Base-by-base conservation (phyloP, 2,797 vertebrate genomes). In the Acipenser transmontanus region DNA sequence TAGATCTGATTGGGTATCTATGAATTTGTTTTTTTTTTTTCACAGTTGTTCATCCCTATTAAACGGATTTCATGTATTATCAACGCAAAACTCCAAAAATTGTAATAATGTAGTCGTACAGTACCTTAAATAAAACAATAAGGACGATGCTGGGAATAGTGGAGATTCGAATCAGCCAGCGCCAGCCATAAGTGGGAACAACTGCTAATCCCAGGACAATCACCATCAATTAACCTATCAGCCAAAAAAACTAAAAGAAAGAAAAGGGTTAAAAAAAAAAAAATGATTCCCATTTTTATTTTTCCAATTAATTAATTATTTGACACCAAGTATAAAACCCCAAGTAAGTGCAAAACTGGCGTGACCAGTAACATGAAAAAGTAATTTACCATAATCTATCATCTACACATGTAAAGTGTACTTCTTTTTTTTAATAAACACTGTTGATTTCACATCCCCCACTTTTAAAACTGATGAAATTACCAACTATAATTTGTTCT, bases 81-180 rank as follows among this genome's bases (percentile, higher is more conserved):
- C 34, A 0, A 0, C 7, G 11, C 51, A 56, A 47, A 8, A 54
- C 34, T 2, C 2, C 1, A 5, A 0, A 14, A 13, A 1, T 34
- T 51, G 7, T 4, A 6, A 0, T 11, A 50, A 20, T 63, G 11
- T 47, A n/a, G 1, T 50, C 76, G 4, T 34, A 34, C 34, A 34
- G 69, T 67, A 97, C 97, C 92, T 86, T 90, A 77, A 99, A 99
- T 8, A 87, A 88, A 67, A 93, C 66, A 72, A 95, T 80, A 62
- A 98, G 93, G 69, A 96, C 48, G 68, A 98, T 70, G 17, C 95
- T 91, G 0, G 96, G 97, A 1, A 94, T 69, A 69, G 97, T 83
- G 0, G 96, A 95, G 0, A 95, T 69, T 6, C 97, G 89, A 75
- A 98, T 90, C 80, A 98, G 89, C 96, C 97, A 98, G 17, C 92